Conservation (phyloP, 2,797 vertebrate species). For the Enteromius afrohamiltoni region DNA sequence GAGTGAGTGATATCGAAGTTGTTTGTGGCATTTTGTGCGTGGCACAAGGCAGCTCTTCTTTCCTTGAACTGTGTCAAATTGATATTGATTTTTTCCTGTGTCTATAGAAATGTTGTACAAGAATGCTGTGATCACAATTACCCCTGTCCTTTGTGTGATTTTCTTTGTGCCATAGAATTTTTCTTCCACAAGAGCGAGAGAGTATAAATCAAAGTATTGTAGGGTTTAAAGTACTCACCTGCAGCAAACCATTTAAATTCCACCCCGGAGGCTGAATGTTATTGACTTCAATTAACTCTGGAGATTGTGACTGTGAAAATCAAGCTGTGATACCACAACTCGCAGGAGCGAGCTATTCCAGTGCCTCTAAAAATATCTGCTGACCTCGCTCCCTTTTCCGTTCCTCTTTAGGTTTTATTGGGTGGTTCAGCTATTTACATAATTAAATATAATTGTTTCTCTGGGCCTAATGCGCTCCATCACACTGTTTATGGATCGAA, state of each 20-base stretch:
- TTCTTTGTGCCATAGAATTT: conserved; percentile 7
- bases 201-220: conserved; percentile 21
- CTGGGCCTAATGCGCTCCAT: conserved; percentile 17
- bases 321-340: conserved; percentile 34
- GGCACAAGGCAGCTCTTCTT: background rate
- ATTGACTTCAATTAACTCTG: conserved; percentile 50
- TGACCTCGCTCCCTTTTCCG: conserved; percentile 22
- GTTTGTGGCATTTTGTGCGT: background rate
- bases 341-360: background rate
- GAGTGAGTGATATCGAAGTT: background rate
- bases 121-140: conserved; percentile 32
- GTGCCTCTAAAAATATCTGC: conserved; percentile 23
- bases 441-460: conserved; percentile 54
- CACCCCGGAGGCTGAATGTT: conserved; percentile 43
- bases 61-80: conserved; percentile 21
- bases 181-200: conserved; percentile 13
- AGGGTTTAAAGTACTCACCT: conserved; percentile 50
- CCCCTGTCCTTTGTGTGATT: conserved; percentile 11
- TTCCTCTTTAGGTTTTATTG: conserved; percentile 44
- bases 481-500: conserved; percentile 37
- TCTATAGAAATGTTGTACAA: conserved; percentile 24
- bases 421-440: conserved; percentile 47
- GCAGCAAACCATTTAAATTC: conserved; percentile 42
- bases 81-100: conserved; percentile 20
- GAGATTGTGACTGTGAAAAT: conserved; percentile 35